Evolutionary conservation across 2,113 vertebrate species (phyloP).

Genomic region (Syrrhaptes paradoxus): DNA sequence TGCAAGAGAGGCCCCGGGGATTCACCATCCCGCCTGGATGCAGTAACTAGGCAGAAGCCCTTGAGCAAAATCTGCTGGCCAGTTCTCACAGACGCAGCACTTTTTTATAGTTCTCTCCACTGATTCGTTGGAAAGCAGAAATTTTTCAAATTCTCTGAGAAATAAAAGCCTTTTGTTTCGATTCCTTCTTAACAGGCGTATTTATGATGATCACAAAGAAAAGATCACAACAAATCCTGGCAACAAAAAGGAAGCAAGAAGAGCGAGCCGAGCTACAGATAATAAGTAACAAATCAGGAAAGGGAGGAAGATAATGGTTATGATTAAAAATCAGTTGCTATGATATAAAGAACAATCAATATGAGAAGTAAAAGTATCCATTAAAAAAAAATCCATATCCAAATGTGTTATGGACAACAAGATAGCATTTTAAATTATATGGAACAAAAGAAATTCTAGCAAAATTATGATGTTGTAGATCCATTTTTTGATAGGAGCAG

Average conservation of each 20-base stretch:
- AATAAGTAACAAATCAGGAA: slow-evolving; percentile 32
- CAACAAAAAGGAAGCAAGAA: not conserved
- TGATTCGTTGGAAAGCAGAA: not conserved
- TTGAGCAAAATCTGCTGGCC: not conserved
- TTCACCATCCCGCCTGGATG: not conserved
- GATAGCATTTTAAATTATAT: slow-evolving; percentile 15
- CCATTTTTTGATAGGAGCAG: not conserved
- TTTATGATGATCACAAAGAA: slow-evolving; percentile 56
- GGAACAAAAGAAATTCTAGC: slow-evolving; percentile 13
- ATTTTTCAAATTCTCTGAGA: not conserved
- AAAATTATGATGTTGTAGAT: not conserved
- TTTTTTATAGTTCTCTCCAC: not conserved
- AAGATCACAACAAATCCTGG: slow-evolving; percentile 26
- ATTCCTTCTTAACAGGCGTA: slow-evolving; percentile 15
- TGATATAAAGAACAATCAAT: slow-evolving; percentile 28
- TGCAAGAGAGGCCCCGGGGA: not conserved
- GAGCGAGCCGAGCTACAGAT: not conserved
- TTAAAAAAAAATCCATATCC: slow-evolving; percentile 29
- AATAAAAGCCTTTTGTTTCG: slow-evolving; percentile 27
- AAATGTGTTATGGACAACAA: slow-evolving; percentile 17
- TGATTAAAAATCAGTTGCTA: slow-evolving; percentile 53
- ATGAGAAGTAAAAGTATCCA: not conserved
- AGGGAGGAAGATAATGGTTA: slow-evolving; percentile 5
- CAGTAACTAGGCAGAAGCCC: not conserved
- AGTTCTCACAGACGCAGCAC: rapidly evolving